phyloP scores from a whole-genome alignment of 2,797 vertebrate species.

The Arctocebus calabarensis region DNA sequence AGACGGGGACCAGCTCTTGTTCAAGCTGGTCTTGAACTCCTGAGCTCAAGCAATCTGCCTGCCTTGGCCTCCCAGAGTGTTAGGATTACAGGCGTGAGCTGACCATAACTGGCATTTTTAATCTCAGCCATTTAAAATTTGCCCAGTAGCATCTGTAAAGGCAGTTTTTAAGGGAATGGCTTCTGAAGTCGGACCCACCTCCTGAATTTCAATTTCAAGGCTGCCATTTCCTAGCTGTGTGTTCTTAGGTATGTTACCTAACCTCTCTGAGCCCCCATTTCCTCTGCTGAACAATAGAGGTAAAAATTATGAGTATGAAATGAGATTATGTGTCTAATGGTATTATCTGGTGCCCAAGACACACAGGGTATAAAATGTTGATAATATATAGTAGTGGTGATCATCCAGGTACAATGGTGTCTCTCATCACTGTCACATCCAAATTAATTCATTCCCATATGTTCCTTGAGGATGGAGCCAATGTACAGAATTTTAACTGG shows the following conservation, averaged over 20 bases:
- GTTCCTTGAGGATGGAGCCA: background rate
- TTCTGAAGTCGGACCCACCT: background rate
- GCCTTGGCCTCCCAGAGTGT: too few species aligned
- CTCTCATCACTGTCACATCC: background rate
- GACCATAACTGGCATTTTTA: background rate
- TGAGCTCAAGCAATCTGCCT: too few species aligned
- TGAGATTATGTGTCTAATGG: background rate
- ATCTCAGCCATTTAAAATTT: background rate
- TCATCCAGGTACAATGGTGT: background rate
- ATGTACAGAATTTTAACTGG: background rate
- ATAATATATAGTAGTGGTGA: background rate
- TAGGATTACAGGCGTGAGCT: too few species aligned
- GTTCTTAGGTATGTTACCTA: background rate
- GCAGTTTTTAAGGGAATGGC: background rate
- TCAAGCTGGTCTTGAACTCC: too few species aligned
- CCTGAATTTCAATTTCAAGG: constrained; percentile 16
- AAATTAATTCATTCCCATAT: background rate
- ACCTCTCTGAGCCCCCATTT: constrained; percentile 15
- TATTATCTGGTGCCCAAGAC: background rate
- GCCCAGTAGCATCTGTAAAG: background rate
- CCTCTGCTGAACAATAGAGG: background rate
- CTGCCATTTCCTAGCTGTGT: constrained; percentile 34
- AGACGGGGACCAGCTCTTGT: too few species aligned
- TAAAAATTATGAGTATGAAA: background rate
- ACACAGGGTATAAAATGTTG: background rate